These are phyloP conservation scores for Drosophila pruinosa DNA, from an alignment of 1,140 invertebrate genomes.

Conservation along the genomic window DNA sequence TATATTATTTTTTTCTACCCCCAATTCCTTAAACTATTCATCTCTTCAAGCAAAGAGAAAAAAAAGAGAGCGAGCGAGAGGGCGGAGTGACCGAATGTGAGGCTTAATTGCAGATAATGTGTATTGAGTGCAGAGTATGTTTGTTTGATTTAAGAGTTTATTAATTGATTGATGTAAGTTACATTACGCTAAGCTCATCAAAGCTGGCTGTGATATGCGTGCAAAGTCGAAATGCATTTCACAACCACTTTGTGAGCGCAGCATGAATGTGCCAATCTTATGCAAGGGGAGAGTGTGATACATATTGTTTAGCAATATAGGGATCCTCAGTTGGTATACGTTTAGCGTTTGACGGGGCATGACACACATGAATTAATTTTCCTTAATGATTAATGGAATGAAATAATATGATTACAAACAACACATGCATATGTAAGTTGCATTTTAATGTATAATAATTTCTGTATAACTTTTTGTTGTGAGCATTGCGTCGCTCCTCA, in stretches of 20 bases:
- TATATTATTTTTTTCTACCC: background rate
- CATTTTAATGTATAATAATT: constrained; percentile 18
- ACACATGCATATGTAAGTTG: constrained; percentile 1
- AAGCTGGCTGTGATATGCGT: constrained; percentile 96
- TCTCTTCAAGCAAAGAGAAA: no score
- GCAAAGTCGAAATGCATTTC: constrained; percentile 86
- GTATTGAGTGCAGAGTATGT: background rate
- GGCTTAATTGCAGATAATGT: background rate
- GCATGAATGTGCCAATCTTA: constrained; percentile 68
- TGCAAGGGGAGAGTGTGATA: constrained; percentile 20
- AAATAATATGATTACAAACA: constrained; percentile 15
- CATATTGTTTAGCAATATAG: no score
- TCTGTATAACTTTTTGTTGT: constrained; percentile 36
- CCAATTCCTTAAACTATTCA: background rate
- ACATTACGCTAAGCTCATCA: constrained; percentile 89
- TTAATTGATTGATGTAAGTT: constrained; percentile 62
- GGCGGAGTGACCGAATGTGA: background rate
- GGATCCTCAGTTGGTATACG: background rate
- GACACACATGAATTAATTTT: constrained; percentile 37
- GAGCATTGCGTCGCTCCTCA: constrained; percentile 88
- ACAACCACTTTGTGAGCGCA: constrained; percentile 89
- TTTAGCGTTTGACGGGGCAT: background rate
- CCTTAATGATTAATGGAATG: constrained; percentile 42
- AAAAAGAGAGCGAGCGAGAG: background rate
- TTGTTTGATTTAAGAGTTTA: constrained; percentile 38